Percentiles rank a stretch among this genome's conserved stretches.
Conservation (phyloP, 2,797 vertebrate species). For the Pteropus rufus region DNA sequence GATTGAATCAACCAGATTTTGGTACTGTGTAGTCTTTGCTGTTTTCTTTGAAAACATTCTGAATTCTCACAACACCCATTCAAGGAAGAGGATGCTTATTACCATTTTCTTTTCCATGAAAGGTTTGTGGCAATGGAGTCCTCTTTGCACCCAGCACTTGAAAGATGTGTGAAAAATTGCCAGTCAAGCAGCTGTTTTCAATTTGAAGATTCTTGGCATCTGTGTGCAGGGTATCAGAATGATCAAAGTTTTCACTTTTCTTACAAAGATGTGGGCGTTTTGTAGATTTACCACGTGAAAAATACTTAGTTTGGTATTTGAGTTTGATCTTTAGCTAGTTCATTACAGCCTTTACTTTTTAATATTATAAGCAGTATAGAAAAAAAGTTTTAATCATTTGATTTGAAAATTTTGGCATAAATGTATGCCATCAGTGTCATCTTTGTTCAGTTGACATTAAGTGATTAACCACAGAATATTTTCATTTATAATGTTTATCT, state of each 20-base stretch:
- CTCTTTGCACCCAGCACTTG: neutral
- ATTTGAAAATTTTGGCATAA: neutral
- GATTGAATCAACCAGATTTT: neutral
- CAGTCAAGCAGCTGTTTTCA: constrained; percentile 44
- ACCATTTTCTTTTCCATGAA: constrained; percentile 29
- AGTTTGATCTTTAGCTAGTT: neutral
- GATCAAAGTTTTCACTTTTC: constrained; percentile 52
- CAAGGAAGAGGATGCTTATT: neutral
- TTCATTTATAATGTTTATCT: neutral
- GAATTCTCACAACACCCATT: constrained; percentile 43
- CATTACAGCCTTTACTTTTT: neutral
- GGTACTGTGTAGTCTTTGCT: neutral
- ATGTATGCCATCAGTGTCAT: neutral
- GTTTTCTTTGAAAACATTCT: constrained; percentile 47
- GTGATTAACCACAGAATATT: neutral
- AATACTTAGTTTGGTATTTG: constrained; percentile 32
- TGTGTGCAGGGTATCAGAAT: constrained; percentile 4
- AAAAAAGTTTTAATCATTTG: neutral
- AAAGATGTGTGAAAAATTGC: constrained; percentile 32
- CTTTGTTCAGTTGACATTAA: neutral
- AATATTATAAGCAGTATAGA: neutral
- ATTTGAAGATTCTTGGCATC: constrained; percentile 6
- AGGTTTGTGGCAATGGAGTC: neutral
- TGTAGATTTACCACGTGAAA: constrained; percentile 24
- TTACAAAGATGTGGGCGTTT: constrained; percentile 29